These are phyloP conservation scores for Pangasius sanitwongsei DNA, from an alignment of 2,797 vertebrate species.

Conservation along the genomic window DNA sequence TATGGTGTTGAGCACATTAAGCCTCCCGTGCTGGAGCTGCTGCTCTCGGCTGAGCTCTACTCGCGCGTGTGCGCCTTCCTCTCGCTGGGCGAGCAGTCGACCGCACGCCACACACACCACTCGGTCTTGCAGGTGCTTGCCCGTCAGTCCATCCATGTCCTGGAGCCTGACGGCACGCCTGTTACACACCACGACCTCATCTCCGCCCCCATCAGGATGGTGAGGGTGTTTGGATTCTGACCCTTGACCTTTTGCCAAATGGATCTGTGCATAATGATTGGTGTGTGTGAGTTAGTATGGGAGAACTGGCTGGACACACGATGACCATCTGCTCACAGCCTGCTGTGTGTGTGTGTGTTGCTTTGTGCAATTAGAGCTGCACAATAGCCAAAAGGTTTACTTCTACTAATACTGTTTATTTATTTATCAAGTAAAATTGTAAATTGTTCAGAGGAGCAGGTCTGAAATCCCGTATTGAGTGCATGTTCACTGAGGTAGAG, in stretches of 20 bases:
- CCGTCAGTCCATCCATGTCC: conserved; percentile 90
- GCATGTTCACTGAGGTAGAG: background rate
- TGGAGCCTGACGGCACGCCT: conserved; percentile 84
- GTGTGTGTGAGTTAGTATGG: conserved; percentile 6
- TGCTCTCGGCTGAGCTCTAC: conserved; percentile 92
- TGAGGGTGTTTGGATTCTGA: conserved; percentile 78
- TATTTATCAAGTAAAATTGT: background rate
- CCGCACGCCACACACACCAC: conserved; percentile 85
- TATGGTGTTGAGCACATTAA: conserved; percentile 98
- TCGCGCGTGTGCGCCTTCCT: conserved; percentile 89
- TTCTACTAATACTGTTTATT: background rate
- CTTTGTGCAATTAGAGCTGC: background rate
- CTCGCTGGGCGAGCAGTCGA: conserved; percentile 86
- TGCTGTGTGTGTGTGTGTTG: background rate
- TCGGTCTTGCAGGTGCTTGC: conserved; percentile 89
- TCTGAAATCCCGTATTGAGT: background rate
- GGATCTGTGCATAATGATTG: background rate
- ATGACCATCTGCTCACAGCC: conserved; percentile 49
- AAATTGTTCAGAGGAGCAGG: background rate
- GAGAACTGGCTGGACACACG: conserved; percentile 6
- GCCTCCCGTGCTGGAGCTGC: conserved; percentile 85
- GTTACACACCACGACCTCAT: conserved; percentile 87
- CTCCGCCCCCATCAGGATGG: conserved; percentile 92
- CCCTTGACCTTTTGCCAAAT: conserved; percentile 12
- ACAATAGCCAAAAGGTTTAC: background rate